A percentile compares a stretch with the other conserved stretches of the same genome.
Evolutionary conservation across 2,797 vertebrate genomes (phyloP).

Genomic region (Menidia menidia): DNA sequence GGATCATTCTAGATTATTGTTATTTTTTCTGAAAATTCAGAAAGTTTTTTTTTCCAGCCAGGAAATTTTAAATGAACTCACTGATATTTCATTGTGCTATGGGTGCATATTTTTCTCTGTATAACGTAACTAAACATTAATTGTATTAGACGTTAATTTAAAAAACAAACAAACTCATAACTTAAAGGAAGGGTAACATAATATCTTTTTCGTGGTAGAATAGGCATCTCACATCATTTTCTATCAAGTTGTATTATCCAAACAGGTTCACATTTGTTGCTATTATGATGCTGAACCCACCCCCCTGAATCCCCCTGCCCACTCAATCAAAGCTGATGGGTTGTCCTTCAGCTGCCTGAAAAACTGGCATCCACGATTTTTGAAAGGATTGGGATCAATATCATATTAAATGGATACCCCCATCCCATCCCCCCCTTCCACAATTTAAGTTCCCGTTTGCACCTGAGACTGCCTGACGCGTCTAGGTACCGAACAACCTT

Average conservation of each 20-base stretch:
- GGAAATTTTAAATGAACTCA: slow-evolving; percentile 20
- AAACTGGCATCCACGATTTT: slow-evolving; percentile 60
- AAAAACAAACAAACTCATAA: not conserved
- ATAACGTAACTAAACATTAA: not conserved
- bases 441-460: slow-evolving; percentile 39
- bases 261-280: slow-evolving; percentile 50
- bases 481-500: slow-evolving; percentile 61
- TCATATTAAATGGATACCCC: slow-evolving; percentile 68
- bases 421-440: too few species aligned
- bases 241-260: slow-evolving; percentile 4
- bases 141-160: not conserved
- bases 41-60: slow-evolving; percentile 23
- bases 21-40: slow-evolving; percentile 27
- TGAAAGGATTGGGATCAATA: slow-evolving; percentile 74
- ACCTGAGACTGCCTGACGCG: slow-evolving; percentile 31
- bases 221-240: not conserved
- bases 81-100: slow-evolving; percentile 29
- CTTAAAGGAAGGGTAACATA: too few species aligned
- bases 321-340: slow-evolving; percentile 72
- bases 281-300: slow-evolving; percentile 50
- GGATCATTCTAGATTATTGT: slow-evolving; percentile 25
- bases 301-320: slow-evolving; percentile 35
- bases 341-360: slow-evolving; percentile 66
- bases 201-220: too few species aligned
- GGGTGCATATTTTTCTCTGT: slow-evolving; percentile 7